Evolutionary conservation across 2,113 vertebrate genomes (phyloP).

Genomic region (Tapirus terrestris): DNA sequence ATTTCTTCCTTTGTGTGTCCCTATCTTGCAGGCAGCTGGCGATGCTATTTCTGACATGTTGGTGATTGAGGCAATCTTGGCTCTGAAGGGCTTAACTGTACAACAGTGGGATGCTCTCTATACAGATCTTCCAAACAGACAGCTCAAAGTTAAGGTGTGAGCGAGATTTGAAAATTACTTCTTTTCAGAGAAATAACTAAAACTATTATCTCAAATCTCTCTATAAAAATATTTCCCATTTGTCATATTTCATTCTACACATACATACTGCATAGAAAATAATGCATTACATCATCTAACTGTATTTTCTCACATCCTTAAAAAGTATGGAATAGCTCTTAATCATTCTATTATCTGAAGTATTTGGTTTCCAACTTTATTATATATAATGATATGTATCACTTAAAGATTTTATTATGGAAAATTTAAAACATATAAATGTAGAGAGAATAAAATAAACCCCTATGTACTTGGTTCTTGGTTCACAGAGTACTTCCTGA

Average conservation of each 20-base stretch:
- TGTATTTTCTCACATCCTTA: conserved; percentile 6
- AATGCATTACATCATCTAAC: neutral
- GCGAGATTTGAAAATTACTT: neutral
- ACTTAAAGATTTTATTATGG: conserved; percentile 28
- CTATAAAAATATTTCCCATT: neutral
- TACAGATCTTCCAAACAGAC: conserved; percentile 93
- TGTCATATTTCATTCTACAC: neutral
- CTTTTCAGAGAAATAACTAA: neutral
- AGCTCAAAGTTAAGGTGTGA: conserved; percentile 95
- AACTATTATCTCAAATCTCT: neutral
- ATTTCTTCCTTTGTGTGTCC: neutral
- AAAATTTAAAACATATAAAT: neutral
- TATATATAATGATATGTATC: neutral
- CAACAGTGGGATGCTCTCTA: conserved; percentile 96
- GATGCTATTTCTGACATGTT: conserved; percentile 97
- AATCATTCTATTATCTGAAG: neutral
- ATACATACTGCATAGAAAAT: neutral
- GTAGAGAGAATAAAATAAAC: neutral
- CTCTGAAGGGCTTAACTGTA: conserved; percentile 90
- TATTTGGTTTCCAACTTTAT: neutral
- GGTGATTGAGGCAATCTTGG: conserved; percentile 94
- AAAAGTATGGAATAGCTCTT: neutral
- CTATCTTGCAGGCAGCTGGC: conserved; percentile 90
- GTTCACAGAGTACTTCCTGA: neutral
- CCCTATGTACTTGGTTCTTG: neutral